Evolutionary conservation across 23 tunicate species (phyloP).

Genomic region (Halocynthia roretzi): DNA sequence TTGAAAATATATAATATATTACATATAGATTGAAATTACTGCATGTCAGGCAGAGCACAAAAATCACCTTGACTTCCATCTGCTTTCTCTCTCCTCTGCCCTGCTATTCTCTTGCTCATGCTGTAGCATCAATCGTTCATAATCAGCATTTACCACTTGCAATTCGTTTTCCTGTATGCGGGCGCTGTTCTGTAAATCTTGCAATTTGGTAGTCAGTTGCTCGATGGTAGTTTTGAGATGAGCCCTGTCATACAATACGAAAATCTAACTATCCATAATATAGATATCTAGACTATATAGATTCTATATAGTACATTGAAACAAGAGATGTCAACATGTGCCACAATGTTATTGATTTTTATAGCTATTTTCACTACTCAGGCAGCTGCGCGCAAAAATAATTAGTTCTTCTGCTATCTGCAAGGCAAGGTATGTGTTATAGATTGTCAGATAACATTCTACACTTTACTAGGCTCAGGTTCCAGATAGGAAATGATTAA

Average conservation of each 20-base stretch:
- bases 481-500: too few relatives aligned
- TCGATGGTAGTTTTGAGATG: slow-evolving; percentile 6
- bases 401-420: too few relatives aligned
- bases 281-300: not conserved
- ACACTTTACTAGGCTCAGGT: too few relatives aligned
- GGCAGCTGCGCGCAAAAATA: too few relatives aligned
- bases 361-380: too few relatives aligned
- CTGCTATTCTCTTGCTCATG: slow-evolving; percentile 73
- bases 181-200: slow-evolving; percentile 44
- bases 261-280: not conserved
- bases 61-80: slow-evolving; percentile 81
- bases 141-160: slow-evolving; percentile 76
- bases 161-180: slow-evolving; percentile 79
- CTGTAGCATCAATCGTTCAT: slow-evolving; percentile 73
- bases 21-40: not conserved
- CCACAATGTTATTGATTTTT: too few relatives aligned
- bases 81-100: slow-evolving; percentile 75
- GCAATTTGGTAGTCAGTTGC: slow-evolving; percentile 36
- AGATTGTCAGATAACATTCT: too few relatives aligned
- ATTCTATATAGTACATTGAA: too few relatives aligned
- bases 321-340: too few relatives aligned
- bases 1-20: not conserved
- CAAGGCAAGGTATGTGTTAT: too few relatives aligned
- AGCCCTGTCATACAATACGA: not conserved
- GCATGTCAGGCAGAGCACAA: not conserved